phyloP scores from a whole-genome alignment of 2,888 invertebrate species.

The Calameuta pallipes region DNA sequence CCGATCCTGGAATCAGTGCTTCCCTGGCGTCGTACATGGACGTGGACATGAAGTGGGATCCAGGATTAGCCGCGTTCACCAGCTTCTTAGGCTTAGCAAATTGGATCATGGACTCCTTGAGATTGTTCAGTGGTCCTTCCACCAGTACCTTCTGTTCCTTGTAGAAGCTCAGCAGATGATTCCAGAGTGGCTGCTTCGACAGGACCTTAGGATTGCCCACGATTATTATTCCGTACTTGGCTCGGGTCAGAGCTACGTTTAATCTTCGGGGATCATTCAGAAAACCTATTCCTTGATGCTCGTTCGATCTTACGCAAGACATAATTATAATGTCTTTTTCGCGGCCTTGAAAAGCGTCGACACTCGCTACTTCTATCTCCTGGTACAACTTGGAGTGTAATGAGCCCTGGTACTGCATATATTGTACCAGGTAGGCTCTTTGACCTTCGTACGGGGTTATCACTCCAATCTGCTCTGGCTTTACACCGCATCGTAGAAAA shows the following conservation, averaged over 20 bases:
- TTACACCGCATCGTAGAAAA: constrained; percentile 93
- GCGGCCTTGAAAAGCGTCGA: constrained; percentile 98
- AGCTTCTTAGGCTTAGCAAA: constrained; percentile 98
- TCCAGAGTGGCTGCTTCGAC: constrained; percentile 98
- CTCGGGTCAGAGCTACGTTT: constrained; percentile 97
- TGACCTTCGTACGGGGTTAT: constrained; percentile 99
- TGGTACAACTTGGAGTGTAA: constrained; percentile 96
- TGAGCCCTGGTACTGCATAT: constrained; percentile 99
- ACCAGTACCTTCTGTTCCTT: constrained; percentile 97
- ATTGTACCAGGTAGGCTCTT: constrained; percentile 95
- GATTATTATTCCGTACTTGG: constrained; percentile 97
- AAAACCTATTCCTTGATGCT: constrained; percentile 99
- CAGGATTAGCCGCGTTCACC: constrained; percentile 93
- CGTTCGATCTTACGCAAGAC: constrained; percentile 98
- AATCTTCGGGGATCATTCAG: constrained; percentile 96
- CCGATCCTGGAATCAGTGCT: constrained; percentile 92
- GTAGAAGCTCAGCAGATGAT: constrained; percentile 95
- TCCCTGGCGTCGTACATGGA: constrained; percentile 97
- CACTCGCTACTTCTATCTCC: constrained; percentile 99
- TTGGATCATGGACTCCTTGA: constrained; percentile 96
- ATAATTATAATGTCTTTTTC: constrained; percentile 99
- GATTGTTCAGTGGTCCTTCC: constrained; percentile 96
- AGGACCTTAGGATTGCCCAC: constrained; percentile 99
- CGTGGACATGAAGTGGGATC: constrained; percentile 97
- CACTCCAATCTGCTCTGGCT: constrained; percentile 98